Evolutionary conservation across 2,888 invertebrate species (phyloP).

Genomic region (Tetropium fuscum): DNA sequence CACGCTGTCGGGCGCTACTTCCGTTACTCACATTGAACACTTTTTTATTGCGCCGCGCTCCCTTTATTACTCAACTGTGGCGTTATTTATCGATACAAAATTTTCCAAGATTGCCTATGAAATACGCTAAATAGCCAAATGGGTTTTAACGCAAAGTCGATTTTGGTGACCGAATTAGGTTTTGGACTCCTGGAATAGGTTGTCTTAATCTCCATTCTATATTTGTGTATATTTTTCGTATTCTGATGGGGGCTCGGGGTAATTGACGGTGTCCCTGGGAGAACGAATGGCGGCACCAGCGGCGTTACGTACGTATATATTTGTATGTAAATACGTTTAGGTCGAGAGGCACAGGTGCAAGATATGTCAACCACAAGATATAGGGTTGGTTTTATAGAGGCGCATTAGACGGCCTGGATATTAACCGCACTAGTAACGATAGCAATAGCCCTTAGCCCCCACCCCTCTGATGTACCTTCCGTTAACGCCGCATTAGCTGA

Average conservation of each 20-base stretch:
- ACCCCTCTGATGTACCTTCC: conserved; percentile 20
- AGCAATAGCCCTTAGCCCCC: conserved; percentile 20
- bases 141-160: no score
- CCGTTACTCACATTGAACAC: no score
- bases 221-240: no score
- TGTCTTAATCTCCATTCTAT: no score
- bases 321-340: conserved; percentile 65
- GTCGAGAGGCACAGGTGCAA: conserved; percentile 64
- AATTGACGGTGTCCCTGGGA: conserved; percentile 5
- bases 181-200: no score
- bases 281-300: conserved; percentile 1
- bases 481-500: conserved; percentile 34
- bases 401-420: conserved; percentile 60
- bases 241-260: background rate
- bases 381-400: conserved; percentile 61
- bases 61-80: no score
- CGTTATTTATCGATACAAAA: no score
- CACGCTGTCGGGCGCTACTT: no score
- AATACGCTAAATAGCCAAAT: no score
- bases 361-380: conserved; percentile 65
- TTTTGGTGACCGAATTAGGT: no score
- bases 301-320: conserved; percentile 52
- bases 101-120: no score
- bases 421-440: conserved; percentile 42
- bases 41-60: no score